phyloP scores from a whole-genome alignment of 1,140 invertebrate species.

The Drosophila navojoa region DNA sequence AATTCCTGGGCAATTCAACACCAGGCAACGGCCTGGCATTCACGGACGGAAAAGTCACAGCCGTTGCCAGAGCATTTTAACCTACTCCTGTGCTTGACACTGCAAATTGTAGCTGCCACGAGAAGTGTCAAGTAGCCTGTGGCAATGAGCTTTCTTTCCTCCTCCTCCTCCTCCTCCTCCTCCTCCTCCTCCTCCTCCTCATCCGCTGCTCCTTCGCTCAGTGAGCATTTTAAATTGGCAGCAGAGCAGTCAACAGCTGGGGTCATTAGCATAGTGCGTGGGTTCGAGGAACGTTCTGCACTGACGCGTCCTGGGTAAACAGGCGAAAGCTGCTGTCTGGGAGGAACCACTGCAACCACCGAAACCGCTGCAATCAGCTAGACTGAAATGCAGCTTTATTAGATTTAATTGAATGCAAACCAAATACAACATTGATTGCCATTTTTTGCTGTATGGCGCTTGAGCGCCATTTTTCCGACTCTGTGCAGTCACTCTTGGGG shows the following conservation, averaged over 20 bases:
- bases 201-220: background rate
- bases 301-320: conserved; percentile 3
- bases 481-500: background rate
- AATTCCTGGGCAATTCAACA: background rate
- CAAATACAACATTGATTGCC: background rate
- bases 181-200: too few species aligned
- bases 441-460: background rate
- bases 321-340: background rate
- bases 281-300: conserved; percentile 13
- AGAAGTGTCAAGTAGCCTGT: conserved; percentile 15
- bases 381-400: conserved; percentile 13
- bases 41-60: conserved; percentile 6
- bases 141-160: background rate
- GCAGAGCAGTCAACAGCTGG: conserved; percentile 8
- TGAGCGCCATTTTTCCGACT: background rate
- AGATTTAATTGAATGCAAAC: conserved; percentile 28
- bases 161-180: too few species aligned
- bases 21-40: conserved; percentile 4
- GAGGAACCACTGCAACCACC: conserved; percentile 4
- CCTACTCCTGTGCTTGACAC: conserved; percentile 10
- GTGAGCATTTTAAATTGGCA: background rate
- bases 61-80: conserved; percentile 2
- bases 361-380: background rate
- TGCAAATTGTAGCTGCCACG: conserved; percentile 6
- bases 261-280: conserved; percentile 42